A percentile compares a stretch with the other conserved stretches of the same genome.
Conservation (phyloP, 2,113 vertebrate species). For the Gila orcuttii region DNA sequence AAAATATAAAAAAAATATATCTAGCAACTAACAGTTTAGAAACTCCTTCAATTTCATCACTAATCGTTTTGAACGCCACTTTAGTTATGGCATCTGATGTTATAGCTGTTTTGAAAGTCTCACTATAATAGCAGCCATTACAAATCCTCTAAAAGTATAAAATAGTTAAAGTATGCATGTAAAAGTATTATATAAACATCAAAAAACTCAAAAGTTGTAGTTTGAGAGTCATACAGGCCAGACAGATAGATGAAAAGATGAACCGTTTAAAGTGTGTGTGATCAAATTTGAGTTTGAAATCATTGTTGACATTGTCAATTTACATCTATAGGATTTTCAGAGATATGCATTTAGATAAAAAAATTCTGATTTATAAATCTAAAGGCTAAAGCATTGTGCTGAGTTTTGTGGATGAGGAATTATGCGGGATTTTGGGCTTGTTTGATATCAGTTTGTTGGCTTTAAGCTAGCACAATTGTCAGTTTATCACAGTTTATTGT, state of each 20-base stretch:
- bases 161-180: not conserved
- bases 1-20: not conserved
- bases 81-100: not conserved
- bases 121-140: not conserved
- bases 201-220: not conserved
- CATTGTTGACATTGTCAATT: not conserved
- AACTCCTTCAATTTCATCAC: too few relatives aligned
- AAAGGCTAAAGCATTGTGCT: not conserved
- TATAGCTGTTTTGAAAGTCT: not conserved
- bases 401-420: not conserved
- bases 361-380: not conserved
- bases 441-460: not conserved
- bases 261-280: not conserved
- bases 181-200: not conserved
- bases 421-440: not conserved
- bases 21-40: not conserved
- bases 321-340: not conserved
- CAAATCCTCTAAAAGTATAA: not conserved
- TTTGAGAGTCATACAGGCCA: not conserved
- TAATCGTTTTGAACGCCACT: too few relatives aligned
- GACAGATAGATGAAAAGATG: not conserved
- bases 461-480: not conserved
- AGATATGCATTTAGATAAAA: not conserved
- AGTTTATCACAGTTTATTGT: conserved; percentile 7
- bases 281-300: not conserved